phyloP scores from a whole-genome alignment of 2,888 invertebrate genomes.

The Hydropsyche betteni region DNA sequence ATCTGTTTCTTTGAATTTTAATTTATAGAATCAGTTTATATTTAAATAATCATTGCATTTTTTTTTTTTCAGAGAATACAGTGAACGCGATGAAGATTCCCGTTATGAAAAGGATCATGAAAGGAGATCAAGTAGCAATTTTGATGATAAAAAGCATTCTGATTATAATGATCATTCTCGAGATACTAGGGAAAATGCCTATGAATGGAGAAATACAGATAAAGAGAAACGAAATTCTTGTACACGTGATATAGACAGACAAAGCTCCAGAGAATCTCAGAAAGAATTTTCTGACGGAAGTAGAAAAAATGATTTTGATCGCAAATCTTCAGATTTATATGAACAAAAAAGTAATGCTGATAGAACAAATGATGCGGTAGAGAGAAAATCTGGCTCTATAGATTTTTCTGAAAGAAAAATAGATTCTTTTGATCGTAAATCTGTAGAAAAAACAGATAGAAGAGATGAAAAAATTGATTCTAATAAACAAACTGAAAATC shows the following conservation, averaged over 20 bases:
- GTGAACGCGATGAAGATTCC: slow-evolving; percentile 48
- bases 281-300: slow-evolving; percentile 65
- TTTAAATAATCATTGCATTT: slow-evolving; percentile 15
- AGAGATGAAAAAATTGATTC: slow-evolving; percentile 56
- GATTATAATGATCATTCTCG: slow-evolving; percentile 48
- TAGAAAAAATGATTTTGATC: slow-evolving; percentile 64
- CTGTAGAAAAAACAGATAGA: slow-evolving; percentile 49
- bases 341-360: slow-evolving; percentile 62
- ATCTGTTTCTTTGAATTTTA: not conserved
- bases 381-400: slow-evolving; percentile 55
- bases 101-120: slow-evolving; percentile 51
- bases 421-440: slow-evolving; percentile 43
- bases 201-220: slow-evolving; percentile 51
- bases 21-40: not conserved
- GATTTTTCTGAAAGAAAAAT: slow-evolving; percentile 51
- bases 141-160: slow-evolving; percentile 49
- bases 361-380: slow-evolving; percentile 64
- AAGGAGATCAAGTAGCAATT: slow-evolving; percentile 48
- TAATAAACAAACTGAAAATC: slow-evolving; percentile 57
- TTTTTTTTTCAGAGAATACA: slow-evolving; percentile 48
- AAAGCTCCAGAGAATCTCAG: slow-evolving; percentile 65
- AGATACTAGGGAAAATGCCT: slow-evolving; percentile 47
- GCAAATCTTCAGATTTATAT: slow-evolving; percentile 59
- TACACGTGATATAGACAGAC: slow-evolving; percentile 61
- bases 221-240: slow-evolving; percentile 44